Conservation (phyloP, 2,888 invertebrate species). For the Ochropleura plecta region DNA sequence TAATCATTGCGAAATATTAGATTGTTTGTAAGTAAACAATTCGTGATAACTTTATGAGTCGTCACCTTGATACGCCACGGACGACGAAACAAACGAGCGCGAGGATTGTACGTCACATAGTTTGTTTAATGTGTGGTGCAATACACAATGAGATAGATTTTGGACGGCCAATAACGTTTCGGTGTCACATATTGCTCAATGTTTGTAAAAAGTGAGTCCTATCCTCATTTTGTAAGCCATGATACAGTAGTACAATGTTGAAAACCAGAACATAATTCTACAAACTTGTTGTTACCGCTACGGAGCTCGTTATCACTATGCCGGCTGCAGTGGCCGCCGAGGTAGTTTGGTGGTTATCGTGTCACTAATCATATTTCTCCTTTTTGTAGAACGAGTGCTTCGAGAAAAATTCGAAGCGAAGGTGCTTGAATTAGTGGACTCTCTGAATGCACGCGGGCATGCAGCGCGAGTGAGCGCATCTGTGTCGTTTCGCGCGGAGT, state of each 20-base stretch:
- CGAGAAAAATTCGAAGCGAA: slow-evolving; percentile 95
- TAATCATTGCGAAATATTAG: neutral
- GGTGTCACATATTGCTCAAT: neutral
- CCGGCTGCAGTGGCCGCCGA: slow-evolving; percentile 92
- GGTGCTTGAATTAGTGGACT: slow-evolving; percentile 96
- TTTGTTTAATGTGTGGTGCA: neutral
- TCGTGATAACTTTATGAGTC: neutral
- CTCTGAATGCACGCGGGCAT: slow-evolving; percentile 95
- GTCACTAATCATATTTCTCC: neutral
- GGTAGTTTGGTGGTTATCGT: slow-evolving; percentile 83
- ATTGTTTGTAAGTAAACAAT: neutral
- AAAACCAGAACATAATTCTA: neutral
- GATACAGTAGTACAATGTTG: neutral
- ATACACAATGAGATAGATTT: neutral
- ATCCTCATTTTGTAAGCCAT: neutral
- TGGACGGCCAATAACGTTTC: neutral
- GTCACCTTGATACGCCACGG: neutral
- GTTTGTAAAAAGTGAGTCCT: neutral
- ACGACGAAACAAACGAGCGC: neutral
- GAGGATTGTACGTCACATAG: neutral
- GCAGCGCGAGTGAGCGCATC: slow-evolving; percentile 94
- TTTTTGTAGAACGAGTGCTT: slow-evolving; percentile 86
- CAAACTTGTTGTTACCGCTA: neutral
- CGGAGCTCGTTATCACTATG: neutral
- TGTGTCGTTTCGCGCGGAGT: slow-evolving; percentile 93